Evolutionary conservation across 2,888 invertebrate species (phyloP).

Genomic region (Drosophila colorata): DNA sequence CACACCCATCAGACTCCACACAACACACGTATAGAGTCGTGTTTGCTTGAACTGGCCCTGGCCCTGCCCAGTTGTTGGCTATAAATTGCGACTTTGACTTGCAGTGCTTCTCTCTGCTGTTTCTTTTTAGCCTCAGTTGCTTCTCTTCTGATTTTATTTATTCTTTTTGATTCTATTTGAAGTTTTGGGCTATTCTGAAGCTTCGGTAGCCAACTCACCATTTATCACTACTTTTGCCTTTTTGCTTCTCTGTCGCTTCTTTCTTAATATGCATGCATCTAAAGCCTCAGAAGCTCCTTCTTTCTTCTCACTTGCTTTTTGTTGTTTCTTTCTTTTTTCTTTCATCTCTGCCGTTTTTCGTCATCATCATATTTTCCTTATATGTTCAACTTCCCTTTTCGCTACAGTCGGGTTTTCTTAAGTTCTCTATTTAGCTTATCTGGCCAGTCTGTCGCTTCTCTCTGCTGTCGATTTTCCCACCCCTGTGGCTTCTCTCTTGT

Average conservation of each 20-base stretch:
- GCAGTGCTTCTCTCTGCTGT: conserved; percentile 2
- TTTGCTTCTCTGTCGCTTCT: background rate
- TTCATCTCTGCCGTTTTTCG: too few species aligned
- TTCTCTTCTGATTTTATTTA: too few species aligned
- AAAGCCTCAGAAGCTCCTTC: too few species aligned
- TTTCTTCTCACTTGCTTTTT: background rate
- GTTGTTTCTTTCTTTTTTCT: background rate
- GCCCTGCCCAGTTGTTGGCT: conserved; percentile 36
- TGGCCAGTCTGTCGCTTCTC: background rate
- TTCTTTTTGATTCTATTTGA: background rate
- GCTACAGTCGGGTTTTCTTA: background rate
- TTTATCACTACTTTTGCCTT: background rate
- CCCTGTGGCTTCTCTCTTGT: background rate
- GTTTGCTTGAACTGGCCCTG: conserved; percentile 23
- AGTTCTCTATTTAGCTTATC: background rate
- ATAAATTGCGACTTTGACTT: conserved; percentile 38
- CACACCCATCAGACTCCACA: background rate
- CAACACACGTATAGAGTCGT: background rate
- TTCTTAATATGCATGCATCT: too few species aligned
- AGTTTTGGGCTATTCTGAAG: too few species aligned
- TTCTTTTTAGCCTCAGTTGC: background rate
- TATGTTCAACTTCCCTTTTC: background rate
- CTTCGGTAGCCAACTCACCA: background rate
- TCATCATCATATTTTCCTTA: background rate
- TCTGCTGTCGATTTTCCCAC: background rate